These are phyloP conservation scores for Cyprinodon brontotheroides DNA, from an alignment of 2,113 vertebrate species.

Conservation along the genomic window DNA sequence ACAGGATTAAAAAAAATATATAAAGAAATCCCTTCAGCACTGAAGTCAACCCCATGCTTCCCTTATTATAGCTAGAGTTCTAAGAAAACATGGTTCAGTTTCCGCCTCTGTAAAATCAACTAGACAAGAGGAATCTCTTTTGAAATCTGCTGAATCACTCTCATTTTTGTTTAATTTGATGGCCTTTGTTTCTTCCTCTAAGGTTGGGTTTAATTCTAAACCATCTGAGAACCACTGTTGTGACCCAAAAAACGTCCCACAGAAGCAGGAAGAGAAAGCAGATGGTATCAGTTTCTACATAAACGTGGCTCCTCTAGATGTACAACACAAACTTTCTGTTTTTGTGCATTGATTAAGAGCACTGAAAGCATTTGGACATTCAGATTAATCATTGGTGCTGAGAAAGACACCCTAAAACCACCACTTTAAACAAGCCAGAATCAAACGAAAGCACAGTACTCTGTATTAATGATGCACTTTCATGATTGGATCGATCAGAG, in stretches of 20 bases:
- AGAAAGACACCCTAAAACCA: neutral
- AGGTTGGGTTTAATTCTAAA: neutral
- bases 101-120: neutral
- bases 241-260: slow-evolving; percentile 3
- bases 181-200: neutral
- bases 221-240: neutral
- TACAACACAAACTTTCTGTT: neutral
- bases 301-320: slow-evolving; percentile 14
- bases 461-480: no score
- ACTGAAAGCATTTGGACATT: neutral
- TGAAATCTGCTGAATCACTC: neutral
- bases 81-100: no score
- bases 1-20: neutral
- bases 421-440: neutral
- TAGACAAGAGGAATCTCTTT: no score
- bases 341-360: no score
- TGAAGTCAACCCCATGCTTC: neutral
- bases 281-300: slow-evolving; percentile 8
- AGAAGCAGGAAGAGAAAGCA: slow-evolving; percentile 45
- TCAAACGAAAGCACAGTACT: neutral
- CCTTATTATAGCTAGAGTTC: no score
- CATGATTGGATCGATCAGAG: no score
- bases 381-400: neutral
- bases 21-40: neutral
- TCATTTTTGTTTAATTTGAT: neutral